Evolutionary conservation across 2,888 invertebrate species (phyloP), one percentile per base, ranked within the genome.

Genomic region (Rhyacophila evoluta): DNA sequence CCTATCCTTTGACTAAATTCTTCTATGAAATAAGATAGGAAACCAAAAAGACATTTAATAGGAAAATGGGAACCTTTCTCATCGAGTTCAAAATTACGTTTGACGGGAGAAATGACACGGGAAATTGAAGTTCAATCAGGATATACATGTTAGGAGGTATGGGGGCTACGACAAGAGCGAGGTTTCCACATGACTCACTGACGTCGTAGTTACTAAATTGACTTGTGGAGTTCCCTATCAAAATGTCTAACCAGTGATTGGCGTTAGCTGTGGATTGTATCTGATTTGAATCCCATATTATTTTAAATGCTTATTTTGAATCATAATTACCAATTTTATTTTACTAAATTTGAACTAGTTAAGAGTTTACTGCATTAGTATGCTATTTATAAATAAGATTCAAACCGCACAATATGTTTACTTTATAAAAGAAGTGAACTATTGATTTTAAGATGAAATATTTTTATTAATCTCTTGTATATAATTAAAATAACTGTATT

Each of bases 71-170:
- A n/a, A 39, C 68, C 69, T 69, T 69, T 29, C 69, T 69, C 69
- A 69, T 69, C 69, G 69, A 69, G 29, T 69, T 69, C 68, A 36
- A 72, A 77, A 80, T 80, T 68, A 75, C 33, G 39, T 72, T 28
- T 77, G 79, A 79, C 79, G 75, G 77, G 80, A 67, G 77, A 80
- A 80, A 80, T 77, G 77, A 77, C 74, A 68, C 80, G 80, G 75
- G 77, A 80, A 80, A 80, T 80, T 77, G 80, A 68, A 77, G 77
- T 77, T 77, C 68, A 77, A 77, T 75, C 69, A 37, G 25, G 69
- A 37, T 39, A 38, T 28, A 75, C 67, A 55, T 67, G 33, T 33
- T 67, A 19, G 68, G 25, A 27, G 1, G 33, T 38, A 29, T n/a
- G n/a, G 25, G 25, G 37, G 12, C 36, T 37, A 33, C 28, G 28